Evolutionary conservation across 2,888 invertebrate species (phyloP).

Genomic region (Heliconius sara): DNA sequence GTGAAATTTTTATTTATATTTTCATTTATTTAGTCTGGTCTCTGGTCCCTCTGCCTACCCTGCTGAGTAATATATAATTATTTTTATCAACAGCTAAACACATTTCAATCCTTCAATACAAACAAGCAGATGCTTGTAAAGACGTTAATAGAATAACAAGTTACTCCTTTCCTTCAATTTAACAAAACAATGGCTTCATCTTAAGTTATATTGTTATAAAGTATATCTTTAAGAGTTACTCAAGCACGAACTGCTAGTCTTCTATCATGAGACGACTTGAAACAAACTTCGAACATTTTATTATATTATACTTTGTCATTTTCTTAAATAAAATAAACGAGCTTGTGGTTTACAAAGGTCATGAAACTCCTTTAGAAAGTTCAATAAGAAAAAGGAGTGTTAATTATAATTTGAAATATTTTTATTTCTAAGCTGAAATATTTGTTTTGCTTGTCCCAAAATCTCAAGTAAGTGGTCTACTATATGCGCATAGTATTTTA

Average conservation of each 20-base stretch:
- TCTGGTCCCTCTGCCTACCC: no score
- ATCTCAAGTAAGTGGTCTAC: no score
- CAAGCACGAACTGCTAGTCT: background rate
- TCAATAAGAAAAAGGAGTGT: background rate
- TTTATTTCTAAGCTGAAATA: no score
- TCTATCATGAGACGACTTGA: background rate
- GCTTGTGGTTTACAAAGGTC: constrained; percentile 9
- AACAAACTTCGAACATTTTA: constrained; percentile 9
- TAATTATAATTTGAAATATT: no score
- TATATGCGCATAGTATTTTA: no score
- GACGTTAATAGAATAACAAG: background rate
- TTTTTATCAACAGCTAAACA: no score
- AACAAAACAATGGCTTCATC: background rate
- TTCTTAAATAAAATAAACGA: constrained; percentile 6
- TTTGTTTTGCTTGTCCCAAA: no score
- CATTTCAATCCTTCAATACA: no score
- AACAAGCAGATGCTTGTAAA: no score
- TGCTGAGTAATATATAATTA: no score
- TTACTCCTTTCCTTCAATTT: background rate
- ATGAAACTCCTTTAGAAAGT: background rate
- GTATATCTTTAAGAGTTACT: background rate
- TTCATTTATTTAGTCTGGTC: no score
- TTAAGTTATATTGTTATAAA: background rate
- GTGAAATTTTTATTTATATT: no score
- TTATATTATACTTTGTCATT: constrained; percentile 1